Conservation (phyloP, 2,113 vertebrate species). For the Pterocles burchelli region DNA sequence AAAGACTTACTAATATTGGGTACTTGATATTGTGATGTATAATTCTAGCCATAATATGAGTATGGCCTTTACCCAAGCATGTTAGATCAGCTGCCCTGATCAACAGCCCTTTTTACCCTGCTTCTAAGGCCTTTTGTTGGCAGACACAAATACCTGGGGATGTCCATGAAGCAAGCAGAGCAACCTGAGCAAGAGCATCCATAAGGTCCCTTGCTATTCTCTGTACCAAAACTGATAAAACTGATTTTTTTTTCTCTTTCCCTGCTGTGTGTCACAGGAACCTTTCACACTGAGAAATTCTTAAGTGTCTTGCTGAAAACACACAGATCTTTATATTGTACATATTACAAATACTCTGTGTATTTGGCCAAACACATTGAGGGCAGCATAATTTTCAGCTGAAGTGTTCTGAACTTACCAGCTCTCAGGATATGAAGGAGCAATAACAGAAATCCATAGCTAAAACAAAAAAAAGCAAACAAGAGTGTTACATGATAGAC, state of each 20-base stretch:
- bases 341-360: not conserved
- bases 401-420: conserved; percentile 60
- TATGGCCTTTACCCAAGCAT: not conserved
- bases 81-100: not conserved
- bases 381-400: not conserved
- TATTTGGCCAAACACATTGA: not conserved
- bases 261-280: not conserved
- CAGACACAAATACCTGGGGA: not conserved
- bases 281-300: not conserved
- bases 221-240: not conserved
- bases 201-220: not conserved
- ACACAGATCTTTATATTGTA: not conserved
- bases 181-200: not conserved
- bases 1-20: not conserved
- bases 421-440: conserved; percentile 12
- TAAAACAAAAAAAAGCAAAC: conserved; percentile 21
- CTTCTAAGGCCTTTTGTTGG: not conserved
- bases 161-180: not conserved
- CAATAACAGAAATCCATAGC: conserved; percentile 43
- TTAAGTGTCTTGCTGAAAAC: not conserved
- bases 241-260: not conserved
- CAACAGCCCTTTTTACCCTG: not conserved
- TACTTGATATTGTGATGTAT: not conserved
- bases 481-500: not conserved
- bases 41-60: not conserved